Base-by-base conservation (phyloP, 1,140 invertebrate genomes). In the Pseudoatta argentina region DNA sequence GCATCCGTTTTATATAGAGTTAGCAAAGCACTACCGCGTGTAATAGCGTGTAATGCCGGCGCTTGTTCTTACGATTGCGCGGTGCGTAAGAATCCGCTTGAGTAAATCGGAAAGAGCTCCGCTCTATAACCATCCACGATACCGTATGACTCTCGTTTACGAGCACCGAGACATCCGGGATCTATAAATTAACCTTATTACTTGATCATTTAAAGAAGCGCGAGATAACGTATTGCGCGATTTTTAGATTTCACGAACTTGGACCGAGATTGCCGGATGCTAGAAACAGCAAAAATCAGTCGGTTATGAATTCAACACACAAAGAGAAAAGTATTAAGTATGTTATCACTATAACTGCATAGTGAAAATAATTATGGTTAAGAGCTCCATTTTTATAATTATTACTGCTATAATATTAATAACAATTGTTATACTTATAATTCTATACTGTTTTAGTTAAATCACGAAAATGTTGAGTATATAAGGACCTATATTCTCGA, bases 41-140 rank as follows among this genome's bases (percentile, higher is more conserved):
- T 85, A 85, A 85, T 78, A 78, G 82, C 73, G 63, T 78, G 69
- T 83, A 83, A 83, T 73, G 39, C 57, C 79, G 24, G 79, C 39
- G 79, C 79, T 59, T 83, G 69, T 83, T 83, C 79, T 83, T 83
- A 83, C 79, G 34, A 83, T 75, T 73, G 79, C 79, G 59, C 34
- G 12, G 30, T 18, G 69, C 67, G 55, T 83, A 83, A 34, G 30
- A 34, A 83, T 44, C 48, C 55, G 79, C 44, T 34, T 69, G 79
- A 73, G 69, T 61, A 61, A 61, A 39, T 12, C 6, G 66, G 57
- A 44, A n/a, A 57, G 7, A 73, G 39, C 24, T 27, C 5, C 76
- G 59, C 18, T 12, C 27, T 61, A 44, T 51, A 73, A 73, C 69
- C 69, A 27, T 63, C 14, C 14, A 10, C 27, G 53, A 64, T 64